A percentile compares a stretch with the other conserved stretches of the same genome.
These are phyloP conservation scores for Cladorhizidae sp. DNA, from an alignment of 37 sponge, comb jelly and placozoan species.

Conservation along the genomic window DNA sequence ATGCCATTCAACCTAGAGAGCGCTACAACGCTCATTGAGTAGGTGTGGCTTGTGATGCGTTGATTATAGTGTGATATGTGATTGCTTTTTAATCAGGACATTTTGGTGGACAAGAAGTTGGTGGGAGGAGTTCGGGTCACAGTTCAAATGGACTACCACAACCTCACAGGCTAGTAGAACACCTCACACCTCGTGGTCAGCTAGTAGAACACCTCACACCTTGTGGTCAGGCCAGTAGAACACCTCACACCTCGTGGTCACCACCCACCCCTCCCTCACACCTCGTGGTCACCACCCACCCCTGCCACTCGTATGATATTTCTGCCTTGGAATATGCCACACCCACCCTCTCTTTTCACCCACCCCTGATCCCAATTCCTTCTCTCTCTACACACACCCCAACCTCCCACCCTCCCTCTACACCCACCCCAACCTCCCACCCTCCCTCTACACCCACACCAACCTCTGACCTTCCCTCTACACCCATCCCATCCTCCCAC, in stretches of 20 bases:
- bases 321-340: too few species aligned
- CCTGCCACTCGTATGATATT: too few species aligned
- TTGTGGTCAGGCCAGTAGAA: too few species aligned
- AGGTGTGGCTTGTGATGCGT: background rate
- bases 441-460: background rate
- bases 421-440: background rate
- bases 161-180: background rate
- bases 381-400: background rate
- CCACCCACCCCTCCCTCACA: too few species aligned
- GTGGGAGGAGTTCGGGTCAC: slow-evolving; percentile 5
- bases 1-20: too few species aligned
- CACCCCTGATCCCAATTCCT: too few species aligned
- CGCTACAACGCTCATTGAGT: too few species aligned
- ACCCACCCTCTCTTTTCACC: too few species aligned
- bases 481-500: background rate
- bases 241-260: too few species aligned
- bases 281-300: too few species aligned
- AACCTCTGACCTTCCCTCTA: background rate
- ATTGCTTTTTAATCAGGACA: background rate
- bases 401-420: background rate
- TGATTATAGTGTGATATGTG: background rate
- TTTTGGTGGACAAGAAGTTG: slow-evolving; percentile 8
- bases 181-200: too few species aligned
- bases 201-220: too few species aligned
- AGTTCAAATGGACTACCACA: background rate